Base-by-base conservation (phyloP, 2,888 invertebrate species). In the Lasioglossum marginatum region DNA sequence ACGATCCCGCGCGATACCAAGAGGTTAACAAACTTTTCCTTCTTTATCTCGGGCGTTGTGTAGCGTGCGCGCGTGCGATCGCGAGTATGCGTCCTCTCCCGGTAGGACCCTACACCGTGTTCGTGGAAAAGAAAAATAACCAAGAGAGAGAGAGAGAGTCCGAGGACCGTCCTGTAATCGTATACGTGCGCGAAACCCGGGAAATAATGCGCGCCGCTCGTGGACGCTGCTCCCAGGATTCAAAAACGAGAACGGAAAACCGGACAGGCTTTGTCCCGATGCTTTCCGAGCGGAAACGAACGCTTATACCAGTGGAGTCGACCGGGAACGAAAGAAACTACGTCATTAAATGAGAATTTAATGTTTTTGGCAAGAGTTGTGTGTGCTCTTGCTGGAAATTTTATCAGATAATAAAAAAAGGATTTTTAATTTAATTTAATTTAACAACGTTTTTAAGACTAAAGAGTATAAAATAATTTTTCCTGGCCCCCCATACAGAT, bases 11-110 rank as follows among this genome's bases (percentile, higher is more conserved):
- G 14, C 81, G 85, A 85, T 74, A 71, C 75, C 66, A 63, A 75
- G 79, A 83, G 75, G 80, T 74, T 45, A 79, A 76, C 73, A 87
- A 84, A 83, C 76, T 80, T 90, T 74, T 75, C 37, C 79, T 79
- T 78, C 72, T 77, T 82, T 77, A 63, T 83, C 85, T 79, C 45
- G 19, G 19, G 12, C 75, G 71, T 34, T 37, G 16, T 27, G 79
- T 6, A 14, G 71, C 60, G 37, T n/a, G 66, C 34, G 77, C 48
- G 68, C 72, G n/a, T 70, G 27, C 19, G 77, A 31, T 34, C 45
- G 71, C 27, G 27, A 5, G 19, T 70, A 40, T 75, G 34, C 68
- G 60, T 66, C 71, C 74, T 40, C 52, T 27, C 57, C 45, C 40
- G 52, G 66, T 34, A 75, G 52, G 74, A 80, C 63, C 60, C 60